Conservation (phyloP, 1,140 invertebrate genomes). For the Druon quercuslanigerum region DNA sequence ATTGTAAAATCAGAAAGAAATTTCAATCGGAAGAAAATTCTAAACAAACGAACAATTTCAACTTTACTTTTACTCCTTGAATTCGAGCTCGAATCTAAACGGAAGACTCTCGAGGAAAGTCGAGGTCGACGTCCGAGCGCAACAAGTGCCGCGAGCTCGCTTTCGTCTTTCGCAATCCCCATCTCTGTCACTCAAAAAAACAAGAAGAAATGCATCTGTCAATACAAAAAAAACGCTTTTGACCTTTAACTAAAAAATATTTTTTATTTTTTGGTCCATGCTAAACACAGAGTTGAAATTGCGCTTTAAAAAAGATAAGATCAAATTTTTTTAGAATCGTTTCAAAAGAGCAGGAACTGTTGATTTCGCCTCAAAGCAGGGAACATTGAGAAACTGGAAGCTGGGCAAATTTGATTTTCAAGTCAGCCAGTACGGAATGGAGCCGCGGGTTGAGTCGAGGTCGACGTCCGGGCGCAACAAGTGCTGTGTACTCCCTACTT, state of each 20-base stretch:
- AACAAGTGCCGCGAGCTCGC: conserved; percentile 58
- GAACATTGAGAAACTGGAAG: conserved; percentile 36
- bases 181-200: neutral
- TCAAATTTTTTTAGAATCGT: too few species aligned
- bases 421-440: conserved; percentile 34
- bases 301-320: too few species aligned
- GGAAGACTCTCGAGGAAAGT: conserved; percentile 47
- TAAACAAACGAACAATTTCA: conserved; percentile 8
- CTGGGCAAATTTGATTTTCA: conserved; percentile 42
- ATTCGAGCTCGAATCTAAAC: neutral
- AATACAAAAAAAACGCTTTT: conserved; percentile 35
- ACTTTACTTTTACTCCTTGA: conserved; percentile 22
- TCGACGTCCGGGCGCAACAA: conserved; percentile 74
- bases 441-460: conserved; percentile 64
- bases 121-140: conserved; percentile 61
- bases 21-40: neutral
- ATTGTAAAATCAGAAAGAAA: neutral
- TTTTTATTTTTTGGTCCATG: too few species aligned
- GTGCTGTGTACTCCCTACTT: conserved; percentile 67
- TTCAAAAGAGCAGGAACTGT: neutral
- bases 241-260: too few species aligned
- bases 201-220: neutral
- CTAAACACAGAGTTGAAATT: too few species aligned
- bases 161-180: conserved; percentile 38
- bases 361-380: conserved; percentile 34